These are phyloP conservation scores for Sesamia inferens DNA, from an alignment of 2,888 invertebrate genomes.

Conservation along the genomic window DNA sequence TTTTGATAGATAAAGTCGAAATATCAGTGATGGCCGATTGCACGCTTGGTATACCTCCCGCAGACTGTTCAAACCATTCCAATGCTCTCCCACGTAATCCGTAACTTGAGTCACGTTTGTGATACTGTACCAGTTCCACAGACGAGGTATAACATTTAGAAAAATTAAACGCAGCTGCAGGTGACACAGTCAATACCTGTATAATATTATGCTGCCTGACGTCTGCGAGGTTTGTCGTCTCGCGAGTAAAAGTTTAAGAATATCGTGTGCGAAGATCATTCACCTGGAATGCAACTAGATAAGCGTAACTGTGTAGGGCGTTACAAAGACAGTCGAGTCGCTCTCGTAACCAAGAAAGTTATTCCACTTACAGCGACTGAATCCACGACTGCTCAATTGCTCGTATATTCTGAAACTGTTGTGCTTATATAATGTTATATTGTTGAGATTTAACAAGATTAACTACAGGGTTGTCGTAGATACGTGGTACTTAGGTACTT, in stretches of 20 bases:
- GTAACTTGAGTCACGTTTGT: constrained; percentile 78
- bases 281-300: constrained; percentile 83
- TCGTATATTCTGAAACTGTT: constrained; percentile 58
- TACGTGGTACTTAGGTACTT: background rate
- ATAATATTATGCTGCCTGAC: constrained; percentile 45
- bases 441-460: constrained; percentile 52
- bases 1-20: constrained; percentile 87
- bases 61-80: constrained; percentile 76
- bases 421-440: constrained; percentile 68
- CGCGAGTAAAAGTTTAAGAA: constrained; percentile 65
- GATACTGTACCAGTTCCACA: constrained; percentile 68
- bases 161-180: constrained; percentile 55
- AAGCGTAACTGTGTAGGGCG: constrained; percentile 80
- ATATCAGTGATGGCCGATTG: constrained; percentile 77
- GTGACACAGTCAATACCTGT: constrained; percentile 37
- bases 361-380: constrained; percentile 74
- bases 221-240: constrained; percentile 49
- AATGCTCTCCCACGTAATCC: constrained; percentile 82
- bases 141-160: constrained; percentile 57
- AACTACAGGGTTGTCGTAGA: constrained; percentile 53
- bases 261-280: constrained; percentile 76
- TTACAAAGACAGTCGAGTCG: constrained; percentile 78
- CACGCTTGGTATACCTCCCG: constrained; percentile 77
- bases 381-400: constrained; percentile 71
- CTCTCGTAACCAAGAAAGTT: constrained; percentile 78